phyloP scores from a whole-genome alignment of 2,888 invertebrate genomes.

The Drosophila lacicola region DNA sequence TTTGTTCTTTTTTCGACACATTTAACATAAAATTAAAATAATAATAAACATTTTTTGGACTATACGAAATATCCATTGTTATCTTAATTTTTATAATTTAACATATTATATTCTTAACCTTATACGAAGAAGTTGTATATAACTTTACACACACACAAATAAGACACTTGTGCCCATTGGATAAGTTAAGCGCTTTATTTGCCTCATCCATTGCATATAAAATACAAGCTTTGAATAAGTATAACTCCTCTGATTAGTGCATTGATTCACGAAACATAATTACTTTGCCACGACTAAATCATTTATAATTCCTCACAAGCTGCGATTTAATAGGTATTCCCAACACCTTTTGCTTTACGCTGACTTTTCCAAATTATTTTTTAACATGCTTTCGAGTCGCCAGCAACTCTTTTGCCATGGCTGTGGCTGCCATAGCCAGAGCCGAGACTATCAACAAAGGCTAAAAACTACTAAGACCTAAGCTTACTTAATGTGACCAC shows the following conservation, averaged over 20 bases:
- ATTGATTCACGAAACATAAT: conserved; percentile 29
- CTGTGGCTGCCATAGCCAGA: not conserved
- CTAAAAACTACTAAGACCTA: conserved; percentile 78
- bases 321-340: conserved; percentile 10
- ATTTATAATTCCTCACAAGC: conserved; percentile 18
- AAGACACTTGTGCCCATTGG: too few species aligned
- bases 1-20: too few species aligned
- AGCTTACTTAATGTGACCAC: conserved; percentile 81
- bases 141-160: too few species aligned
- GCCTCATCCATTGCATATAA: not conserved
- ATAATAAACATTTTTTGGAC: too few species aligned
- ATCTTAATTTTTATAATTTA: too few species aligned
- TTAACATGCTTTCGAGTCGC: conserved; percentile 15
- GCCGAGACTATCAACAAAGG: conserved; percentile 57
- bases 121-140: too few species aligned
- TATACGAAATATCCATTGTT: too few species aligned
- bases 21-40: too few species aligned
- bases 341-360: conserved; percentile 21
- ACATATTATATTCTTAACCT: too few species aligned
- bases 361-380: conserved; percentile 22
- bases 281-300: conserved; percentile 17
- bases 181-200: too few species aligned
- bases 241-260: conserved; percentile 11
- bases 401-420: conserved; percentile 3
- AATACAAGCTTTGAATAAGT: not conserved